Evolutionary conservation across 2,888 invertebrate species (phyloP).

Genomic region (Drosophila longiperda): DNA sequence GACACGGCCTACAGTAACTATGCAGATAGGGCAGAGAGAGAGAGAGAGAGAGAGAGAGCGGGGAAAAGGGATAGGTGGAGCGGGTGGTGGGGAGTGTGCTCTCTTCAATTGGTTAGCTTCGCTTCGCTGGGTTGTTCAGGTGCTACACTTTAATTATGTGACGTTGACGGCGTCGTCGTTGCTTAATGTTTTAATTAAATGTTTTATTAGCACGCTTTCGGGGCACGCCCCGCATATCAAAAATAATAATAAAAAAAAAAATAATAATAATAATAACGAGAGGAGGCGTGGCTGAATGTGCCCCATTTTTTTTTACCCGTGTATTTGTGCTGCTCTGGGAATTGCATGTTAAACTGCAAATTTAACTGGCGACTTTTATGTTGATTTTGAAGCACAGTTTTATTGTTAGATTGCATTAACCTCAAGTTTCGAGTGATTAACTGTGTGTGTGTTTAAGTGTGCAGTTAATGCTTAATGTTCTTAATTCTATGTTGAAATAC

Average conservation of each 20-base stretch:
- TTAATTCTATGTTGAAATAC: not conserved
- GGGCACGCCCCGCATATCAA: constrained; percentile 37
- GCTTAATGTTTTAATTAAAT: constrained; percentile 79
- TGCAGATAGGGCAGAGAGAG: constrained; percentile 10
- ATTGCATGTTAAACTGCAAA: constrained; percentile 31
- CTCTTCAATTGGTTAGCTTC: constrained; percentile 45
- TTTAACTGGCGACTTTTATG: constrained; percentile 29
- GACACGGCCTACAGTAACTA: constrained; percentile 55
- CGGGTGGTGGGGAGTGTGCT: constrained; percentile 12
- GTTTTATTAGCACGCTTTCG: constrained; percentile 77
- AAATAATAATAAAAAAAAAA: not conserved
- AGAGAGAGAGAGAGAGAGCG: constrained; percentile 8
- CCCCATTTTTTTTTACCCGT: constrained; percentile 22
- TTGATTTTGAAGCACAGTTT: constrained; percentile 32
- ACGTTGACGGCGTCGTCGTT: constrained; percentile 42
- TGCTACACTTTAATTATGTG: constrained; percentile 69
- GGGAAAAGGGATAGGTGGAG: constrained; percentile 15
- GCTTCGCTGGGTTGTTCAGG: constrained; percentile 56
- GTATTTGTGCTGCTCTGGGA: constrained; percentile 14
- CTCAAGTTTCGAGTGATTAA: not conserved
- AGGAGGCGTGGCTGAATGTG: constrained; percentile 16
- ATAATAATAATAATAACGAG: no score
- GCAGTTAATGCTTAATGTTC: not conserved
- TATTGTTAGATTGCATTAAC: constrained; percentile 19
- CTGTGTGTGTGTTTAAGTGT: not conserved